Evolutionary conservation across 2,888 invertebrate species (phyloP), one percentile per base, ranked within the genome.

Genomic region (Siphlonurus alternatus): DNA sequence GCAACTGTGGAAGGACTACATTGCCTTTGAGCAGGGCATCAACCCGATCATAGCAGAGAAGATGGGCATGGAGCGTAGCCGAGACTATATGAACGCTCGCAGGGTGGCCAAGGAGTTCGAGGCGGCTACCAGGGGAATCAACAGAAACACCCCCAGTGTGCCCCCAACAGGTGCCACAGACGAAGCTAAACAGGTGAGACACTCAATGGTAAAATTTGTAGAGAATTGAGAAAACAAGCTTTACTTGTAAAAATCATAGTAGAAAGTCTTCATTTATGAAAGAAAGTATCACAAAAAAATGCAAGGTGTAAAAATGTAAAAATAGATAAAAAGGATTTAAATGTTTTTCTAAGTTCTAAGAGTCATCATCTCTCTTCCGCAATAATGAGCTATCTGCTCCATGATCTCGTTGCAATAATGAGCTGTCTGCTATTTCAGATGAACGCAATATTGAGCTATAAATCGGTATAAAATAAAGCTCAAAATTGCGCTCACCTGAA

Each of bases 51-150:
- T 92, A 69, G 96, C 98, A 0, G 99, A 99, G 73, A 93, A 98
- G 74, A 95, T 99, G 93, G 94, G 94, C 18, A 90, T 91, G 74
- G 99, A 99, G 75, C 79, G 96, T 24, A 93, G 93, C 56, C 83
- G 96, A 51, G 99, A 99, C 71, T 98, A 98, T 73, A 96, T 96
- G 93, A 96, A 96, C 76, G 95, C 97, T 0, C 81, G 95, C 15
- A 81, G 97, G 53, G 97, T 99, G 2, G 91, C 96, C 51, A 98
- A 97, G 74, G 97, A 97, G 75, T 79, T 97, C 74, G 99, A 99
- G 77, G 89, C 88, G 0, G 89, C 94, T 53, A 97, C 96, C 0
- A 81, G 98, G 69, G 98, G 98, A 0, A 79, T 99, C 1, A 98
- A 98, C 75, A 81, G 96, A 63, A 96, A 96, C 76, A 86, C 93